These are phyloP conservation scores for Lathamus discolor DNA, from an alignment of 2,113 vertebrate genomes.

Conservation along the genomic window DNA sequence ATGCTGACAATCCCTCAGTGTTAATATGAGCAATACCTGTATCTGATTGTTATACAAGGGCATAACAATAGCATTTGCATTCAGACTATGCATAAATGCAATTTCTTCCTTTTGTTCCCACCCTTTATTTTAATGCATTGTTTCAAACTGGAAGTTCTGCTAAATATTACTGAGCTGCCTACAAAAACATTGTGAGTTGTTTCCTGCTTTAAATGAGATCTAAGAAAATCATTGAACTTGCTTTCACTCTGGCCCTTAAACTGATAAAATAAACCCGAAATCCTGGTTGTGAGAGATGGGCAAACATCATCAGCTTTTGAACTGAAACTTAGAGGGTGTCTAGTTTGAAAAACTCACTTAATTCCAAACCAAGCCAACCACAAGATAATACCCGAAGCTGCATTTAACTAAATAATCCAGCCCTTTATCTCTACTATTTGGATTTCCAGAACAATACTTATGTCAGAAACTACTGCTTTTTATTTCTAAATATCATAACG, in stretches of 20 bases:
- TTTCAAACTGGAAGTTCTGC: background rate
- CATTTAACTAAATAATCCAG: background rate
- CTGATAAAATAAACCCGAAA: background rate
- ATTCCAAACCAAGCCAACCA: constrained; percentile 1
- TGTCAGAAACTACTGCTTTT: background rate
- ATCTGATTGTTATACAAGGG: background rate
- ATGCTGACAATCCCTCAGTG: background rate
- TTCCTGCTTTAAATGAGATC: background rate
- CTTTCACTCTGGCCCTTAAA: background rate
- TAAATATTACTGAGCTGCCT: background rate
- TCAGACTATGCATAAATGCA: background rate
- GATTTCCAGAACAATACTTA: background rate
- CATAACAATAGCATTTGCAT: background rate
- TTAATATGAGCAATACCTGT: background rate
- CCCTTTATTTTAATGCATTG: background rate
- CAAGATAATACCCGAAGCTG: background rate
- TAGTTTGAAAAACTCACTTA: background rate
- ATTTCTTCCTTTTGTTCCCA: background rate
- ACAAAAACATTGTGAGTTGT: background rate
- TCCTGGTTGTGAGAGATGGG: background rate
- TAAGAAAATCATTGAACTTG: background rate
- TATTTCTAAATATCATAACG: background rate
- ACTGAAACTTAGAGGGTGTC: background rate
- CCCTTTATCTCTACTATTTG: background rate
- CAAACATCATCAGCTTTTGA: background rate